Percentiles rank a stretch among this genome's conserved stretches.
These are phyloP conservation scores for Nemotelus pantherinus DNA, from an alignment of 2,888 invertebrate genomes.

Conservation along the genomic window DNA sequence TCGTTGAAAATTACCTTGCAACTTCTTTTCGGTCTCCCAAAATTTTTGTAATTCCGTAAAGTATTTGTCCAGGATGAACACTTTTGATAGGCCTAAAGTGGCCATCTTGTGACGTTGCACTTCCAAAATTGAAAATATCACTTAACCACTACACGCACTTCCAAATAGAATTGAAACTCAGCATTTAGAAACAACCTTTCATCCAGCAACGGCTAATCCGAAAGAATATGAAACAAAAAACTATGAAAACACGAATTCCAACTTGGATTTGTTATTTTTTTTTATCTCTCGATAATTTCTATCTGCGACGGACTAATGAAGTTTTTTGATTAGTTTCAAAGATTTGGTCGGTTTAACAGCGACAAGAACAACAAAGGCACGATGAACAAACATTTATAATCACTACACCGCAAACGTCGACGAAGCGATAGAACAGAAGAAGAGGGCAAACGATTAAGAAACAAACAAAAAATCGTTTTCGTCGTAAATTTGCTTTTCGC, in stretches of 20 bases:
- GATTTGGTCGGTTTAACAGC: background rate
- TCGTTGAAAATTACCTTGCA: constrained; percentile 79
- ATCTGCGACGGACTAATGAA: constrained; percentile 16
- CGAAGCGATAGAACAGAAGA: background rate
- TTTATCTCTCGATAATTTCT: background rate
- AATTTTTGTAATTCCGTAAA: constrained; percentile 96
- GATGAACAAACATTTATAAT: constrained; percentile 21
- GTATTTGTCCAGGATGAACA: constrained; percentile 97
- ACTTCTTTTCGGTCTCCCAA: constrained; percentile 95
- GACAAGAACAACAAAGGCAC: constrained; percentile 22
- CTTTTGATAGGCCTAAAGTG: constrained; percentile 95
- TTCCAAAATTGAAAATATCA: constrained; percentile 17
- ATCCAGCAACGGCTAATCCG: background rate
- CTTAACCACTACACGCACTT: constrained; percentile 24
- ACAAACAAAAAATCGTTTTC: background rate
- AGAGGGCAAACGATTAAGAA: background rate
- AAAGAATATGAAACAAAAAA: background rate
- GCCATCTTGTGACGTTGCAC: constrained; percentile 71
- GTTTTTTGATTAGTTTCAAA: constrained; percentile 29
- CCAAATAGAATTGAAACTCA: background rate
- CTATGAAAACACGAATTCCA: background rate
- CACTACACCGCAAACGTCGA: constrained; percentile 21
- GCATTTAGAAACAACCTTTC: background rate
- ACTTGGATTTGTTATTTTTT: background rate
- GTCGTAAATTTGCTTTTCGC: constrained; percentile 27